These are phyloP conservation scores for Acronicta psi DNA, from an alignment of 2,888 invertebrate genomes.

Conservation along the genomic window DNA sequence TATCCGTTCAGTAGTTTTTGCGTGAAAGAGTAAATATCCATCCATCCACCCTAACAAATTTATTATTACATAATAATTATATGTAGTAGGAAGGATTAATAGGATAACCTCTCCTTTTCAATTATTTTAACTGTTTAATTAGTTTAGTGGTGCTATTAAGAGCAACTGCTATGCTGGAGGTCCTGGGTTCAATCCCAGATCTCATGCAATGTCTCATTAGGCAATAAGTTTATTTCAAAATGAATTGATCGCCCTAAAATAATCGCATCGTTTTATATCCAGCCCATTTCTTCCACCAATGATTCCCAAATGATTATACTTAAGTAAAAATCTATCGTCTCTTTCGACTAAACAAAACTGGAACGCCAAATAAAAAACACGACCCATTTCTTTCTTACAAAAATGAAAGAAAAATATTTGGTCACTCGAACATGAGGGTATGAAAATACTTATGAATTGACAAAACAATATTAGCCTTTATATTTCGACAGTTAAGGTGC, in stretches of 20 bases:
- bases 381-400: conserved; percentile 60
- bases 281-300: conserved; percentile 43
- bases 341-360: conserved; percentile 48
- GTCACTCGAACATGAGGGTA: conserved; percentile 56
- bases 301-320: conserved; percentile 37
- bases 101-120: too few species aligned
- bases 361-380: conserved; percentile 44
- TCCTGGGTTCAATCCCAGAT: too few species aligned
- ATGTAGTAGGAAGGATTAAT: too few species aligned
- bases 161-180: too few species aligned
- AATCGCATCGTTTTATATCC: conserved; percentile 27
- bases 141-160: too few species aligned
- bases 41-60: too few species aligned
- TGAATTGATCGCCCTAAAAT: conserved; percentile 19
- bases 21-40: too few species aligned
- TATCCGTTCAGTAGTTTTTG: too few species aligned
- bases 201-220: too few species aligned
- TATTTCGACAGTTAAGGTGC: conserved; percentile 3
- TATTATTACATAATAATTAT: too few species aligned
- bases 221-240: background rate
- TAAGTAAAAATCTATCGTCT: conserved; percentile 38
- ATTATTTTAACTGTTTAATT: too few species aligned
- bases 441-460: conserved; percentile 42
- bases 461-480: conserved; percentile 43
- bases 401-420: conserved; percentile 69